Conservation (phyloP, 1,140 invertebrate genomes). For the Cydia splendana region DNA sequence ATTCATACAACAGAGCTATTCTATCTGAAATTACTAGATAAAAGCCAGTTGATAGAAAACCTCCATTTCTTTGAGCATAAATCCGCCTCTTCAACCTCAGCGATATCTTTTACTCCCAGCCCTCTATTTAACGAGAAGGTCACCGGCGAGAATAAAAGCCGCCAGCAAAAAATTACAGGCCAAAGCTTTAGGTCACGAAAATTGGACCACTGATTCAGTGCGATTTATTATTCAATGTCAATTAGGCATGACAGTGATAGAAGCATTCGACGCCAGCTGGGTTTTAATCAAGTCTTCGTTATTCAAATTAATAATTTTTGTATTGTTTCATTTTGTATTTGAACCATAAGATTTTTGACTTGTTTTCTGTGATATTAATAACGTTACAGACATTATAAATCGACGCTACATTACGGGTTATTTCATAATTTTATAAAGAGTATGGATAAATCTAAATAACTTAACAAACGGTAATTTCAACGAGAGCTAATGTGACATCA, state of each 20-base stretch:
- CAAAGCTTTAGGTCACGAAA: not conserved
- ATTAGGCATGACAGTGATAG: not conserved
- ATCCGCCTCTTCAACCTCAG: not conserved
- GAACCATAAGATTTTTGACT: too few relatives aligned
- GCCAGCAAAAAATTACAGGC: not conserved
- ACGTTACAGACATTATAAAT: too few relatives aligned
- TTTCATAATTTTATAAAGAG: too few relatives aligned
- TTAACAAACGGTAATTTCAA: too few relatives aligned
- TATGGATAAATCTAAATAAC: too few relatives aligned
- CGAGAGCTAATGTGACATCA: too few relatives aligned
- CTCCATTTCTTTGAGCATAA: not conserved
- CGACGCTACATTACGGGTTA: too few relatives aligned
- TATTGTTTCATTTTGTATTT: too few relatives aligned
- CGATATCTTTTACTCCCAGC: not conserved
- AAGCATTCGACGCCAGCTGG: not conserved
- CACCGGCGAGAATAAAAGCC: not conserved
- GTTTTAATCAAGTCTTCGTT: not conserved
- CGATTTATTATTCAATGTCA: slow-evolving; percentile 1
- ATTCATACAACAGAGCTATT: not conserved
- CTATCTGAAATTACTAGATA: not conserved
- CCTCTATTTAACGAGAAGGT: slow-evolving; percentile 13
- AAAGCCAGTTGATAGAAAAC: not conserved
- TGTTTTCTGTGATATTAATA: too few relatives aligned
- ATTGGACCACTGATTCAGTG: not conserved
- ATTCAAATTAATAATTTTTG: not conserved